Conservation (phyloP, 2,113 vertebrate species). For the Corvus hawaiiensis region DNA sequence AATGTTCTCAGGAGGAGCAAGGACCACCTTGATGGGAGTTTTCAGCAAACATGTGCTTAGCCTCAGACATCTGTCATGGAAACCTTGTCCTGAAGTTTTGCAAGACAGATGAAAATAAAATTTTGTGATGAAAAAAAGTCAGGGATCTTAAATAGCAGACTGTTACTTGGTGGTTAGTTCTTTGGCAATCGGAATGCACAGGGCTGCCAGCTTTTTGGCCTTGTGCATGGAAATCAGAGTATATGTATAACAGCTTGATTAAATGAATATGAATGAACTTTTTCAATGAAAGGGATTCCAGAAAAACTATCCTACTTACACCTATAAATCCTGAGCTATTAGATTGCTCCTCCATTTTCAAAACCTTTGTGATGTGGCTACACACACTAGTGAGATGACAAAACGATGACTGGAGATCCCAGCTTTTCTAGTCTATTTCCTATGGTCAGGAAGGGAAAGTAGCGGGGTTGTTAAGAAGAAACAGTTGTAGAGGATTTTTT, state of each 20-base stretch:
- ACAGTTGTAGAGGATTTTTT: background rate
- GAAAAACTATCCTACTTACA: background rate
- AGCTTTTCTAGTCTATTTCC: background rate
- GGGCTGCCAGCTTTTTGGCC: slow-evolving; percentile 1
- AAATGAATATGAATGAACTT: background rate
- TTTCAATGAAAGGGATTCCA: background rate
- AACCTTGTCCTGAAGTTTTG: background rate
- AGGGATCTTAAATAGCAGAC: background rate
- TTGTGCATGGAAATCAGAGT: background rate
- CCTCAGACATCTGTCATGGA: background rate
- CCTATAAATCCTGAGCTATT: background rate
- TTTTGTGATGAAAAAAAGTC: background rate
- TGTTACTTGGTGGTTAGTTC: slow-evolving; percentile 5
- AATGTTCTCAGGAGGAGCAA: background rate
- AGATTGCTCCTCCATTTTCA: background rate
- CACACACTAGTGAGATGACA: background rate
- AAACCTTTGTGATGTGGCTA: background rate
- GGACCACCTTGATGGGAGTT: background rate
- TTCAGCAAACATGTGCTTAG: background rate
- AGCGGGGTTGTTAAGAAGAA: background rate
- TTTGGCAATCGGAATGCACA: background rate
- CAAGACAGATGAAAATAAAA: slow-evolving; percentile 13
- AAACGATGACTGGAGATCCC: background rate
- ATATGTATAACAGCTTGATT: background rate
- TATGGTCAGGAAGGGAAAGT: background rate